Evolutionary conservation across 2,797 vertebrate genomes (phyloP), one percentile per base, ranked within the genome.

Genomic region (Cyclura pinguis): DNA sequence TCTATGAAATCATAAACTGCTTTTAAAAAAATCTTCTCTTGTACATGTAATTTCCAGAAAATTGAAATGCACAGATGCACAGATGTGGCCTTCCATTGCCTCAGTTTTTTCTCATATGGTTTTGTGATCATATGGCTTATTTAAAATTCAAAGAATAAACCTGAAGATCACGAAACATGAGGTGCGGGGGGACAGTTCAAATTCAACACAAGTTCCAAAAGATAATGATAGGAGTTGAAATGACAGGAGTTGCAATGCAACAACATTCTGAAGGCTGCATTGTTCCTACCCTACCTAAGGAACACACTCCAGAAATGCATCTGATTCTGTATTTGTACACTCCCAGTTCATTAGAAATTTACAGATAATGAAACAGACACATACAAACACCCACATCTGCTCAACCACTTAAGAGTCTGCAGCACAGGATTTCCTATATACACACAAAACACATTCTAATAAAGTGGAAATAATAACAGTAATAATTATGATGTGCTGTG

Each of bases 61-160:
- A 72, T 72, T 22, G 22, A 62, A 62, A 52, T 78, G 83, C 94
- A 47, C 42, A 93, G 91, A 55, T 29, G 92, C 90, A 89, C 86
- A 57, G 0, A 91, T 73, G 55, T 85, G 7, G 8, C 80, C 13
- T 90, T 88, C 87, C 87, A 87, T 90, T 90, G 82, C 55, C 84
- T 86, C 47, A 73, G 76, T 87, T 81, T 88, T 93, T n/a, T 47
- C n/a, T 64, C 27, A 84, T 6, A 38, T 24, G 22, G 59, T 80
- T 84, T 42, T 80, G 55, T 20, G n/a, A 72, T 73, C 74, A 85
- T 22, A 93, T 29, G 62, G 89, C 2, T 88, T 1, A 73, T 89
- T 38, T 52, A 47, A 84, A 73, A 22, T 86, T 92, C 32, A 52
- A 77, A 91, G 47, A 84, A 67, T 32, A 27, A 0, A 1, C 4